phyloP scores from a whole-genome alignment of 2,113 vertebrate genomes.

The Lophotis ruficrista region DNA sequence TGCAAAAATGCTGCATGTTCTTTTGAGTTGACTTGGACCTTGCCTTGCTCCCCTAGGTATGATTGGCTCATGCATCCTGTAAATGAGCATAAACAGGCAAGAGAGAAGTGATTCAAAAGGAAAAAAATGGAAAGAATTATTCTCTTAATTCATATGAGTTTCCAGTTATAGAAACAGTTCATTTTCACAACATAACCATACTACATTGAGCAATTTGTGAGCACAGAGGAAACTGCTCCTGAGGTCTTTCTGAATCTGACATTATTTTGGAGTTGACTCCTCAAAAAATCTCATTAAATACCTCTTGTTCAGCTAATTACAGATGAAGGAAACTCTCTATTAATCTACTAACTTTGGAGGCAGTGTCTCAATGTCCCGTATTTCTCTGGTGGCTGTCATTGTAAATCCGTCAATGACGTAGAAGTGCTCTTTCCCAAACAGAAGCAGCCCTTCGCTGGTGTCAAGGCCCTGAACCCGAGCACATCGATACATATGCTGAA shows the following conservation, averaged over 20 bases:
- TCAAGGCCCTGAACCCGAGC: conserved; percentile 96
- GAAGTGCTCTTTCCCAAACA: conserved; percentile 98
- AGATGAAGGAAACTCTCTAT: neutral
- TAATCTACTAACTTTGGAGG: conserved; percentile 86
- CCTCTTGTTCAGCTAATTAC: neutral
- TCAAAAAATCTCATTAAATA: neutral
- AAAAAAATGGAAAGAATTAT: neutral
- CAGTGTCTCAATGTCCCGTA: conserved; percentile 95
- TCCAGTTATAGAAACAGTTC: neutral
- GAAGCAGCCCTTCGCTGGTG: conserved; percentile 95
- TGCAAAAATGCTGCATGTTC: conserved; percentile 96
- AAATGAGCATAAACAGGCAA: neutral
- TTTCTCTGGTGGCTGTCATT: conserved; percentile 95
- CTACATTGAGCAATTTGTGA: neutral
- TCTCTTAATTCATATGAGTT: neutral
- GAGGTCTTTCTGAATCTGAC: neutral
- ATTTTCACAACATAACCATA: neutral
- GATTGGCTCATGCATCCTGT: conserved; percentile 94
- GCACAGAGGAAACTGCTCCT: neutral
- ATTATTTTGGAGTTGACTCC: neutral
- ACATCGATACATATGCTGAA: conserved; percentile 98
- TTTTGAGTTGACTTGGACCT: conserved; percentile 94
- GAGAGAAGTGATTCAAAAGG: neutral
- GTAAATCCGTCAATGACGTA: conserved; percentile 99
- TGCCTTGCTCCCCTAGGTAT: conserved; percentile 95